phyloP scores from a whole-genome alignment of 64 coral and sea anemone species.

The Actinia tenebrosa region DNA sequence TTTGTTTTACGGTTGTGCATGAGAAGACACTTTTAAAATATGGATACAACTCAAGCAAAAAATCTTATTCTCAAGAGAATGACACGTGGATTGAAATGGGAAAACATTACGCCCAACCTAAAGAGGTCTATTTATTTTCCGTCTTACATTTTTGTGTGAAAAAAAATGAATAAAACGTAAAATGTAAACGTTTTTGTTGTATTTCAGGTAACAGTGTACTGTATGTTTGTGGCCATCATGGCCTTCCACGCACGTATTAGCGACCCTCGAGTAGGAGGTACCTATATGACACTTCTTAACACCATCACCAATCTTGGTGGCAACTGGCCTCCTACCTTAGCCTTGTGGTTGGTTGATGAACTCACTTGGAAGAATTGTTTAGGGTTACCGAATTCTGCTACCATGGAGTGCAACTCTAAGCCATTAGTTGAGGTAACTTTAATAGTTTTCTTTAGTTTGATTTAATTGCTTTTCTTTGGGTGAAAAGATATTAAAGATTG shows the following conservation, averaged over 20 bases:
- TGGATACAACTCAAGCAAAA: no score
- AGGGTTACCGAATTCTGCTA: constrained; percentile 23
- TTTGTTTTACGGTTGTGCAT: no score
- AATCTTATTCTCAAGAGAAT: no score
- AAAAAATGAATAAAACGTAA: no score
- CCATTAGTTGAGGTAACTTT: constrained; percentile 13
- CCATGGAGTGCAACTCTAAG: constrained; percentile 24
- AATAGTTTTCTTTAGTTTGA: background rate
- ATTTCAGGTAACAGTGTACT: constrained; percentile 81
- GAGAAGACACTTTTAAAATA: no score
- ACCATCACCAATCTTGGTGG: constrained; percentile 85
- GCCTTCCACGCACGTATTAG: constrained; percentile 79
- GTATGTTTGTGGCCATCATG: constrained; percentile 93
- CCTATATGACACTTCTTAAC: constrained; percentile 93
- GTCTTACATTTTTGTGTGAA: no score
- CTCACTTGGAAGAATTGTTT: constrained; percentile 78
- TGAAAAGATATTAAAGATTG: no score
- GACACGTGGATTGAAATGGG: no score
- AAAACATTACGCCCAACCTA: no score
- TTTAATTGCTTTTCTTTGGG: no score
- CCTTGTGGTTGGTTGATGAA: constrained; percentile 88
- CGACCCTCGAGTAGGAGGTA: constrained; percentile 90
- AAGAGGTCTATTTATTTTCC: no score
- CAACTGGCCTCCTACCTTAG: constrained; percentile 74
- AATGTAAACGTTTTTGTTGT: background rate